Conservation (phyloP, 2,113 vertebrate genomes). For the Sorex fumeus region DNA sequence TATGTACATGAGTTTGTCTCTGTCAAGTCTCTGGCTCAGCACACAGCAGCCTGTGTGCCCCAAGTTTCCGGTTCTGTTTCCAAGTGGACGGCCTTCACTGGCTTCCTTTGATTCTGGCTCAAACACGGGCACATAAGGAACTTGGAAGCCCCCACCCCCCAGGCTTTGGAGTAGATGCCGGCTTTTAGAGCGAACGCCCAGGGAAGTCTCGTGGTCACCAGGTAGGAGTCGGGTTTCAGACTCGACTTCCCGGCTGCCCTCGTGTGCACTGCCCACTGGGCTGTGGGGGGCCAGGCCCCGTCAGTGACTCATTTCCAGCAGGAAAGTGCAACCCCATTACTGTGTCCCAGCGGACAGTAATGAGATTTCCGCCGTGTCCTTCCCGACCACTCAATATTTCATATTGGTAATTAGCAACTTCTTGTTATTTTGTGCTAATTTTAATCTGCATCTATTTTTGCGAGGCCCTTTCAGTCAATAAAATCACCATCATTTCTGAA, state of each 20-base stretch:
- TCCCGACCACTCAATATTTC: slow-evolving; percentile 86
- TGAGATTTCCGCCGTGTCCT: slow-evolving; percentile 79
- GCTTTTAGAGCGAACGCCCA: background rate
- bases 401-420: slow-evolving; percentile 86
- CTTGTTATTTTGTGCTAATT: slow-evolving; percentile 81
- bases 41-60: no score
- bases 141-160: no score
- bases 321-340: slow-evolving; percentile 80
- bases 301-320: slow-evolving; percentile 79
- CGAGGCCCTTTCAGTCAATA: slow-evolving; percentile 61
- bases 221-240: background rate
- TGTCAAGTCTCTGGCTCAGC: no score
- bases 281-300: no score
- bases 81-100: no score
- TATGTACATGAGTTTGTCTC: no score
- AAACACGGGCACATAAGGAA: no score
- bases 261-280: no score
- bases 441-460: slow-evolving; percentile 79
- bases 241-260: background rate
- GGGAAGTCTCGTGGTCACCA: no score
- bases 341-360: slow-evolving; percentile 70
- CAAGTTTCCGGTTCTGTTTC: no score
- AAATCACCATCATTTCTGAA: slow-evolving; percentile 58
- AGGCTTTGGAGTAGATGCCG: no score
- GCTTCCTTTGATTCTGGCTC: no score